Conservation (phyloP, 2,797 vertebrate genomes). For the Streptopelia turtur region DNA sequence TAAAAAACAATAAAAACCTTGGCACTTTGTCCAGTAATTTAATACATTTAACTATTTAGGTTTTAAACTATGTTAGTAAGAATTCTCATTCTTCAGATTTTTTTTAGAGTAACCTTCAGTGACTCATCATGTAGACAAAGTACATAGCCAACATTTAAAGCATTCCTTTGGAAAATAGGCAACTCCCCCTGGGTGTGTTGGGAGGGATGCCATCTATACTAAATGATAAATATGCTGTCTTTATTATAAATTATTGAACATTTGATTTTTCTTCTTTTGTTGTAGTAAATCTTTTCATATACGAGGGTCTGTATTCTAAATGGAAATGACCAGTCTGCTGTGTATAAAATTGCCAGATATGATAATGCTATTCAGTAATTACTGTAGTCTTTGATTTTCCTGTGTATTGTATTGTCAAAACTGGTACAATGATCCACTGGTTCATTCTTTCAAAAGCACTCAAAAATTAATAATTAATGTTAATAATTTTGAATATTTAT, state of each 20-base stretch:
- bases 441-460: background rate
- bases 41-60: background rate
- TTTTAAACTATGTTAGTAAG: conserved; percentile 11
- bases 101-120: background rate
- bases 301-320: background rate
- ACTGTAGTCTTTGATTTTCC: background rate
- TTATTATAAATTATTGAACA: background rate
- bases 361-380: background rate
- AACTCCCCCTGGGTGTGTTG: background rate
- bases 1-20: conserved; percentile 57
- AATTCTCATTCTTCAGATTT: background rate
- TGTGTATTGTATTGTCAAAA: background rate
- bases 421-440: background rate
- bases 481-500: background rate
- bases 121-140: background rate
- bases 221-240: background rate
- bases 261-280: background rate
- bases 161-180: background rate
- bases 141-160: background rate
- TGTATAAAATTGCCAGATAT: background rate
- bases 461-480: background rate
- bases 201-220: background rate
- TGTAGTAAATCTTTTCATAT: background rate
- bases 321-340: background rate
- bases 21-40: background rate